Base-by-base conservation (phyloP, 2,888 invertebrate species). In the Callosobruchus maculatus region DNA sequence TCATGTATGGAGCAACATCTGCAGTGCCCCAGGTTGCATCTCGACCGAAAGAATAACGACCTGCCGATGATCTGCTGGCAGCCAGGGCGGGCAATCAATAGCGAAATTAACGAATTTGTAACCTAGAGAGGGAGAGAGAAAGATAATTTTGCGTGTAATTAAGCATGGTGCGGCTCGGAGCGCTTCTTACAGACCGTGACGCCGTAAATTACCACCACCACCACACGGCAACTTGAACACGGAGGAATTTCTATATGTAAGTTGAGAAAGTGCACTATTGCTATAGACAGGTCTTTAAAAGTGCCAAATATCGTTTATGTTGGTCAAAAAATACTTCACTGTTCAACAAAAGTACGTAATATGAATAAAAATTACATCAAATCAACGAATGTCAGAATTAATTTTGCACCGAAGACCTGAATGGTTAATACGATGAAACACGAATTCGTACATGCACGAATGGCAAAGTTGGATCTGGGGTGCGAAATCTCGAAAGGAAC, bases 71-170 rank as follows among this genome's bases (percentile, higher is more conserved):
- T 26, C n/a, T 31, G 82, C 83, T 79, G 70, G 71, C 71, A 31
- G 71, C 26, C 73, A 73, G 71, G 68, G 72, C 73, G 71, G 22
- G 82, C 82, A 82, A 82, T 83, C 83, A 81, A 81, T 80, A 49
- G 82, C 80, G 81, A 81, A 82, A 82, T 82, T 81, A 82, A 82
- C 82, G 80, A 82, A 83, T 82, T 82, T 82, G 82, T 85, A 86
- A 79, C 78, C 75, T 82, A 84, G 85, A 49, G 18, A 18, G 49
- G 49, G 68, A 9, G 20, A 21, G 68, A 68, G 68, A 68, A 18
- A 68, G 21, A 85, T 85, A 86, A 85, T 85, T 85, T 83, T 84
- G 85, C 85, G 86, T 86, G 85, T 86, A 86, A 86, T 86, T 85
- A 85, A 85, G 84, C 85, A 84, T 82, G 83, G 83, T 49, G 84